Percentiles rank a stretch among this genome's conserved stretches.
Evolutionary conservation across 2,797 vertebrate genomes (phyloP).

Genomic region (Danio kyathit): DNA sequence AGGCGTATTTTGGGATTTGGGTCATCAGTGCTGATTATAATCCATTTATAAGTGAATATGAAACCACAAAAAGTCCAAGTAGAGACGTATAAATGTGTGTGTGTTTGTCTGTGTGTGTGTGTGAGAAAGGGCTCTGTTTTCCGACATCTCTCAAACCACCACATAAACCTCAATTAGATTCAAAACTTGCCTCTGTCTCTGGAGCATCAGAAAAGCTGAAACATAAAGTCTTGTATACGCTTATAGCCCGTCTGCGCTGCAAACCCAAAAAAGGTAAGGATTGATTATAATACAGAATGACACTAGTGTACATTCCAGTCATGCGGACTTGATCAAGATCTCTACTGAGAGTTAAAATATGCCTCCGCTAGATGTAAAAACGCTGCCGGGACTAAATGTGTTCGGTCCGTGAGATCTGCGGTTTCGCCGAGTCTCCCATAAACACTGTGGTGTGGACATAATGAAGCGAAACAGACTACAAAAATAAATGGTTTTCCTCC

Average conservation of each 20-base stretch:
- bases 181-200: not conserved
- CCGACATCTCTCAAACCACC: conserved; percentile 1
- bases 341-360: conserved; percentile 38
- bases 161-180: conserved; percentile 5
- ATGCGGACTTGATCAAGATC: not conserved
- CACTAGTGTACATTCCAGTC: conserved; percentile 29
- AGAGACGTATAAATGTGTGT: not conserved
- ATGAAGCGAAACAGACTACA: not conserved
- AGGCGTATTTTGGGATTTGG: not conserved
- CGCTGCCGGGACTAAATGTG: not conserved
- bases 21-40: not conserved
- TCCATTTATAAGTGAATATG: not conserved
- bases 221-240: not conserved
- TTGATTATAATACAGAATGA: conserved; percentile 18
- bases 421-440: not conserved
- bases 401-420: not conserved
- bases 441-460: not conserved
- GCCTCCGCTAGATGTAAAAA: not conserved
- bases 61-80: not conserved
- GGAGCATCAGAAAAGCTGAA: not conserved
- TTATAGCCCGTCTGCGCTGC: not conserved
- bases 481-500: conserved; percentile 1
- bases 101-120: conserved; percentile 13
- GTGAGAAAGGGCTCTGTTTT: conserved; percentile 37
- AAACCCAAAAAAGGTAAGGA: conserved; percentile 12